Percentiles rank a stretch among this genome's conserved stretches.
Evolutionary conservation across 2,113 vertebrate species (phyloP).

Genomic region (Apaloderma vittatum): DNA sequence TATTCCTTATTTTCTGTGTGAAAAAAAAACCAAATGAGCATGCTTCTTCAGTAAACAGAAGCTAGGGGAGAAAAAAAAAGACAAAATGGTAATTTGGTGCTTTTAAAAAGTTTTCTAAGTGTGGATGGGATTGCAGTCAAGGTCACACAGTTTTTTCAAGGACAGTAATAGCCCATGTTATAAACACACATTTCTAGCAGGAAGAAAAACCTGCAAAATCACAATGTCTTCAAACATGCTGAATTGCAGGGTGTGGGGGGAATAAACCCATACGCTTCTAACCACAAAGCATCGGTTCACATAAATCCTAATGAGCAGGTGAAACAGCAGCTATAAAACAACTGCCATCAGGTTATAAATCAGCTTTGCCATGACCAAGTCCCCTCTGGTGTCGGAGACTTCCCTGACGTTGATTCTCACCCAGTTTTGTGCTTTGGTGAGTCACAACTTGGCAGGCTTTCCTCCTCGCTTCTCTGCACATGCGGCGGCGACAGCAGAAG

Average conservation of each 20-base stretch:
- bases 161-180: neutral
- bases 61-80: neutral
- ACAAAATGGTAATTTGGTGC: neutral
- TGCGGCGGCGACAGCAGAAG: neutral
- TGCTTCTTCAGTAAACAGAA: neutral
- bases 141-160: neutral
- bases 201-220: neutral
- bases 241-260: accelerated
- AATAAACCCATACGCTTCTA: neutral
- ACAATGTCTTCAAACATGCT: neutral
- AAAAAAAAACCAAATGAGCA: neutral
- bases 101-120: neutral
- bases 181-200: neutral
- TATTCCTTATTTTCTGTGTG: neutral
- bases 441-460: neutral
- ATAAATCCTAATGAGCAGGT: neutral
- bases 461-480: neutral
- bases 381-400: neutral
- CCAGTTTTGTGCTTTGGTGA: neutral
- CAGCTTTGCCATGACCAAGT: neutral
- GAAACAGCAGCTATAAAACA: neutral
- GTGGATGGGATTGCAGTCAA: neutral
- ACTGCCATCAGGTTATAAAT: neutral
- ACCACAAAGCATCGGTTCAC: neutral
- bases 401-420: neutral